Evolutionary conservation across 2,888 invertebrate genomes (phyloP), one percentile per base, ranked within the genome.

Genomic region (Lottia gigantea): DNA sequence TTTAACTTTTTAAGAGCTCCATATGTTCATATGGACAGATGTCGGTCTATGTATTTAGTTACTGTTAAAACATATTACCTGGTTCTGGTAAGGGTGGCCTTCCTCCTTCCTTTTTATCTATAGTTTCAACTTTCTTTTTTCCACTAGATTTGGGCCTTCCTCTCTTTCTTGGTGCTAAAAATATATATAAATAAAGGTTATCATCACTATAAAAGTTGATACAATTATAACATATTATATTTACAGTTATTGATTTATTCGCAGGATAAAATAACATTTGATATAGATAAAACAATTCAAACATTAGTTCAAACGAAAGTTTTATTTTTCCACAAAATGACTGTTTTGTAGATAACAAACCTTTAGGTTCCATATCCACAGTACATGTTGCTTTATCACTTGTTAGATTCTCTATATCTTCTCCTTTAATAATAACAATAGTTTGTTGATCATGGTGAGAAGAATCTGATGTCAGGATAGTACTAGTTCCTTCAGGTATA

Each of bases 71-170:
- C 14, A 25, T 47, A 68, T 31, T 73, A 84, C 84, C 79, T 75
- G 76, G 82, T 55, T 82, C 83, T 55, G 84, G 81, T 16, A 75
- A 71, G 61, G 76, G 65, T 64, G 78, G 76, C 67, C 77, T 78
- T 63, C 77, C 71, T 61, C 75, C 73, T 69, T 80, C 73, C 64
- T 78, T 68, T 45, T 74, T 73, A 16, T 76, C 73, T 64, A 74
- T 74, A 19, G 75, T 73, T 61, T 74, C 70, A 70, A 78, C 71
- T 45, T 71, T 73, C 74, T 82, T 81, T 61, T 76, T 78, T 68
- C 83, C 77, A 25, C 80, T 78, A 65, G 79, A 80, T 64, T 79
- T 77, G 16, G 82, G 78, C 49, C 84, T 71, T 46, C 85, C 85
- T 74, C 80, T 67, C 74, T 81, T 72, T 71, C 14, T 49, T 15